Base-by-base conservation (phyloP, 2,888 invertebrate species). In the Schrankia costaestrigalis region DNA sequence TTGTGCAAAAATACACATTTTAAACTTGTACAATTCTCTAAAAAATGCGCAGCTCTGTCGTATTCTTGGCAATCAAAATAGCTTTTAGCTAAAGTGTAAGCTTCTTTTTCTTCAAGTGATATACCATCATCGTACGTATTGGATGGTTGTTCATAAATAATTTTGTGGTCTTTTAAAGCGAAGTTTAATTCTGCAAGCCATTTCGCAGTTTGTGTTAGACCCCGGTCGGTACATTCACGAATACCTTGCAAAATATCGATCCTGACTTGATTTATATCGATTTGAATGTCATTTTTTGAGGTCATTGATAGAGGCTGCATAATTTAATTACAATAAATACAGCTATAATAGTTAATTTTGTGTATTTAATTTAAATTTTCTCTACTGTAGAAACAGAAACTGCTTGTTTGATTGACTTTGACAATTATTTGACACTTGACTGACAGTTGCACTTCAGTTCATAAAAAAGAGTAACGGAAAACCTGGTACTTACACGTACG, bases 51-150 rank as follows among this genome's bases (percentile, higher is more conserved):
- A 34, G 95, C 93, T 63, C 96, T 90, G 62, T 97, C 96, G 73
- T 96, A 98, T 75, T 98, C 98, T 56, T 95, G 94, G 25, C 94
- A 88, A 78, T 97, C 96, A 69, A 97, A 97, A 72, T 95, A 97
- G 45, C 94, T 93, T 74, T 95, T 96, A 0, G 96, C 95, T 49
- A 97, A 73, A 22, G 90, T 89, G 71, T 95, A 97, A 12, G 89
- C 83, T 63, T 95, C 94, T 45, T 89, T 89, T 56, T 95, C 94
- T 35, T 92, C 90, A 13, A 83, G 84, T 5, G 81, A 74, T 26
- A 89, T 85, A 4, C 85, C 74, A 21, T 87, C 72, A 26, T 89
- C 84, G 2, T 78, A 67, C 2, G 72, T 63, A 5, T 52, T 60
- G n/a, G 66, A 48, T 24, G 80, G 67, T 33, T 92, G 91, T 47